phyloP scores from a whole-genome alignment of 2,113 vertebrate genomes.

The Trogon melanurus region DNA sequence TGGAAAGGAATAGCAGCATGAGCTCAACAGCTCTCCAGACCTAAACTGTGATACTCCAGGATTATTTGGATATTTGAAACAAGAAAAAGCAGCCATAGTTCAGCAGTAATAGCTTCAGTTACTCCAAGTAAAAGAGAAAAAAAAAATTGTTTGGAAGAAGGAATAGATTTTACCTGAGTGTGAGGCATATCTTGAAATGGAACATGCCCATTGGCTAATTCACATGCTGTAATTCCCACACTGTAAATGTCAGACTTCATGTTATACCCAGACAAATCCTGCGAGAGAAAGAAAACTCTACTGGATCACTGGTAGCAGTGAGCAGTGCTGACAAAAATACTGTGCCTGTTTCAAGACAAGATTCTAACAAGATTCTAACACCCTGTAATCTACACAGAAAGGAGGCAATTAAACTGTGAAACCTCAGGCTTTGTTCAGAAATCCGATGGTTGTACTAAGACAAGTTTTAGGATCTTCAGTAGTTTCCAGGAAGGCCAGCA shows the following conservation, averaged over 20 bases:
- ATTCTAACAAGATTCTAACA: not conserved
- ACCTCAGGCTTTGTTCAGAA: not conserved
- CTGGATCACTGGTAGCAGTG: not conserved
- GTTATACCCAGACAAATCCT: slow-evolving; percentile 97
- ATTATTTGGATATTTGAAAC: not conserved
- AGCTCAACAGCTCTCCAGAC: not conserved
- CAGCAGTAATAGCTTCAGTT: not conserved
- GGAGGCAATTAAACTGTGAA: not conserved
- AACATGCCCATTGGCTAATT: slow-evolving; percentile 92
- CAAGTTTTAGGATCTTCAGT: not conserved
- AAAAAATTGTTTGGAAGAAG: not conserved
- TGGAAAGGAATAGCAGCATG: not conserved
- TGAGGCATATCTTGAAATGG: slow-evolving; percentile 95
- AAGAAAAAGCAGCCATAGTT: not conserved
- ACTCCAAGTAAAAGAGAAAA: not conserved
- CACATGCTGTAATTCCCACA: slow-evolving; percentile 94
- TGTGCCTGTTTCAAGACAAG: not conserved
- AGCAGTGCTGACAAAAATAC: not conserved
- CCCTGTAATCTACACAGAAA: not conserved
- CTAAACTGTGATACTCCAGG: not conserved
- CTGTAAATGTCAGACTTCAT: slow-evolving; percentile 99
- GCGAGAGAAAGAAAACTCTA: slow-evolving; percentile 4
- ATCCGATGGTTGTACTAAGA: not conserved
- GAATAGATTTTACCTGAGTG: slow-evolving; percentile 84
- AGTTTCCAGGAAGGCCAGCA: not conserved